These are phyloP conservation scores for Hephaestus fuliginosus DNA, from an alignment of 2,797 vertebrate species.

Conservation along the genomic window DNA sequence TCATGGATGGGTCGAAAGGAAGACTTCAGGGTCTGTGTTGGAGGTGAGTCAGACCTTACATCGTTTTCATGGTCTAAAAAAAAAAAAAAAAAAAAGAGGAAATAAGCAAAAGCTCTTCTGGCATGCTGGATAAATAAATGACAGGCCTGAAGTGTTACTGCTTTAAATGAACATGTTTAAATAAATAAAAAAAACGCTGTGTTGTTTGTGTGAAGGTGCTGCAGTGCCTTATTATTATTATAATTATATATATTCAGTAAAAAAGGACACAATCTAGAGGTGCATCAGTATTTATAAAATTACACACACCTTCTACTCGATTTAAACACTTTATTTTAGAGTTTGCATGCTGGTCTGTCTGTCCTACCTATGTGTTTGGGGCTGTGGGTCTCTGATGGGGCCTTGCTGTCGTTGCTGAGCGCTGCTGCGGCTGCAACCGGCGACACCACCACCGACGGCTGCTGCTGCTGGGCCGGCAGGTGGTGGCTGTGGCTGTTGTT, in stretches of 20 bases:
- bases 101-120: constrained; percentile 28
- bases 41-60: constrained; percentile 90
- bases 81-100: constrained; percentile 13
- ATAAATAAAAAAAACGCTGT: neutral
- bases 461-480: constrained; percentile 87
- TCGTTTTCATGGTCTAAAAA: constrained; percentile 91
- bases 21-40: constrained; percentile 92
- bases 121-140: neutral
- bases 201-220: neutral
- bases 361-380: constrained; percentile 95
- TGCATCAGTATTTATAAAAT: neutral
- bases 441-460: constrained; percentile 87
- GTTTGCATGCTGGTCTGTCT: too few relatives aligned
- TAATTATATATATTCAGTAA: neutral
- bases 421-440: constrained; percentile 83
- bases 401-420: constrained; percentile 89
- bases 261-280: neutral
- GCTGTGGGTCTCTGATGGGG: constrained; percentile 88
- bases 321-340: too few relatives aligned
- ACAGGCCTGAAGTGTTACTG: neutral
- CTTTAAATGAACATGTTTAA: neutral
- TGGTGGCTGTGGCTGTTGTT: constrained; percentile 77
- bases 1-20: constrained; percentile 95
- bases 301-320: too few relatives aligned
- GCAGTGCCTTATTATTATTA: constrained; percentile 10